These are phyloP conservation scores for Alauda arvensis DNA, from an alignment of 2,797 vertebrate genomes.

Conservation along the genomic window DNA sequence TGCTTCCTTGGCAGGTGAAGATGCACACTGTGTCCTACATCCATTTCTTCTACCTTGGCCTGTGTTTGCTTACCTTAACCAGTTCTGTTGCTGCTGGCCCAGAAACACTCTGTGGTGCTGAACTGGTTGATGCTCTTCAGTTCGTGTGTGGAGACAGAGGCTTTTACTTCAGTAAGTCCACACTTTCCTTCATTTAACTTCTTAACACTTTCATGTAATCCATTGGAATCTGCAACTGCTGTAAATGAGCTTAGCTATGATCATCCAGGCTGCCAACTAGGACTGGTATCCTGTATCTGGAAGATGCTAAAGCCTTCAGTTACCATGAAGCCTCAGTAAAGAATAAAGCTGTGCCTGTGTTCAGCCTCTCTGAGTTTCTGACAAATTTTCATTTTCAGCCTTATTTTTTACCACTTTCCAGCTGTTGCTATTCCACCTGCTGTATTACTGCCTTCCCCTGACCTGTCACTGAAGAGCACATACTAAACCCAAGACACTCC, in stretches of 20 bases:
- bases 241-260: not conserved
- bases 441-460: not conserved
- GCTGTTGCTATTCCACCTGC: not conserved
- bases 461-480: not conserved
- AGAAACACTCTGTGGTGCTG: slow-evolving; percentile 96
- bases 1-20: slow-evolving; percentile 81
- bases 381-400: slow-evolving; percentile 3
- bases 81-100: slow-evolving; percentile 84
- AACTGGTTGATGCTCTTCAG: slow-evolving; percentile 97
- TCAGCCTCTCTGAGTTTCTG: not conserved
- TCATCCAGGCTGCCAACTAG: not conserved
- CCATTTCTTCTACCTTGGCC: slow-evolving; percentile 92
- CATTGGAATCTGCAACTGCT: not conserved
- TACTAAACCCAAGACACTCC: not conserved
- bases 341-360: not conserved
- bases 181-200: not conserved
- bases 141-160: slow-evolving; percentile 98
- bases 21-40: slow-evolving; percentile 87
- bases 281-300: not conserved
- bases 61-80: slow-evolving; percentile 94
- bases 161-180: slow-evolving; percentile 99
- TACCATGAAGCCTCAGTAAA: not conserved
- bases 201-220: not conserved
- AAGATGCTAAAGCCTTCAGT: not conserved
- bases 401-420: slow-evolving; percentile 23